These are phyloP conservation scores for Euleptes europaea DNA, from an alignment of 2,113 vertebrate genomes.

Conservation along the genomic window DNA sequence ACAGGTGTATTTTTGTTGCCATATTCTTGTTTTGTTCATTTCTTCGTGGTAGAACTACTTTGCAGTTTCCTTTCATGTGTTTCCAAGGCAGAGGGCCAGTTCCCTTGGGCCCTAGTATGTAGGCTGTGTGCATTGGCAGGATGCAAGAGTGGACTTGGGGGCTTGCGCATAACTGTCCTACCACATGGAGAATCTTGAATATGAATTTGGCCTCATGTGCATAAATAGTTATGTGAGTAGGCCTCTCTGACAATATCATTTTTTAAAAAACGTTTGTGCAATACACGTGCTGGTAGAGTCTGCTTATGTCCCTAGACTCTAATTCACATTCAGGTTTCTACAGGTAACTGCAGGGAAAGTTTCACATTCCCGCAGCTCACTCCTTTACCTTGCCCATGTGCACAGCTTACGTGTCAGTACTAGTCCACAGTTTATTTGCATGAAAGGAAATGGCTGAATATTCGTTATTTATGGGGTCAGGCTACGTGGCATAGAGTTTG, in stretches of 20 bases:
- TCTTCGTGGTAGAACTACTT: conserved; percentile 18
- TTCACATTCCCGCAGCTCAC: not conserved
- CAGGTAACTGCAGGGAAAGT: too few relatives aligned
- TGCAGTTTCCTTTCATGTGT: not conserved
- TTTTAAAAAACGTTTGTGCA: not conserved
- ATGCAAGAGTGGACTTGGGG: not conserved
- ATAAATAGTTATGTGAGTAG: not conserved
- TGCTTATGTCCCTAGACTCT: not conserved
- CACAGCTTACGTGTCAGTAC: not conserved
- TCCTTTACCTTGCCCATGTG: not conserved
- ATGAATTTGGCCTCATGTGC: not conserved
- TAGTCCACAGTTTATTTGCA: not conserved
- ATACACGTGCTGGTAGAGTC: not conserved
- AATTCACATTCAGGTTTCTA: not conserved
- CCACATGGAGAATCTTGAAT: not conserved
- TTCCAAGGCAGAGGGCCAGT: not conserved
- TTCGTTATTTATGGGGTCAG: conserved; percentile 17
- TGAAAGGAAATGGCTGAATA: not conserved
- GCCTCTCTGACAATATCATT: not conserved
- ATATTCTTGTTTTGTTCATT: conserved; percentile 54
- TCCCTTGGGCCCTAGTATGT: not conserved
- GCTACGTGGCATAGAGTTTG: conserved; percentile 40
- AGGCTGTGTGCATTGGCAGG: not conserved
- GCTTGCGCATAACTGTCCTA: not conserved
- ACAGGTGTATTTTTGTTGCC: conserved; percentile 39